Evolutionary conservation across 2,888 invertebrate species (phyloP), one percentile per base, ranked within the genome.

Genomic region (Romanomermis culicivorax): DNA sequence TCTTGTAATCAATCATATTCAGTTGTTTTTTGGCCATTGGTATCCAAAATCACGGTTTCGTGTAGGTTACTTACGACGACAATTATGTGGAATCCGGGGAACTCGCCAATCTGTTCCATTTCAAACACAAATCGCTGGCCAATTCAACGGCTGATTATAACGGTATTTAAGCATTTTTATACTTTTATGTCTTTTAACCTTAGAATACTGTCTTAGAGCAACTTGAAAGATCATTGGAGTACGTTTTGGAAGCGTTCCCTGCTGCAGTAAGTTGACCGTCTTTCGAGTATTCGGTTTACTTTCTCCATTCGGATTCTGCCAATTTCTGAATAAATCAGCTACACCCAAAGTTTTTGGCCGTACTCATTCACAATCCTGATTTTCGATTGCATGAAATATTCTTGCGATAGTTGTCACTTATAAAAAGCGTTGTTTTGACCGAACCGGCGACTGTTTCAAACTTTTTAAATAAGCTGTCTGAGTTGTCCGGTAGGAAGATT

Each of bases 51-150:
- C n/a, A n/a, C n/a, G n/a, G n/a, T n/a, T 7, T 36, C 7, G 7
- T 36, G 7, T 53, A 58, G 47, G 59, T 60, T 14, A 60, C 42
- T 25, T 61, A 42, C 29, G 70, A 70, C 63, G 68, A 71, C 55
- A 70, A 71, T 58, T 69, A 70, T 58, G 61, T 64, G 24, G 72
- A 72, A 57, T 64, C 66, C 55, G 66, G 63, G 2, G 67, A 69
- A 25, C 61, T 73, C 42, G 69, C 71, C 2, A 60, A 63, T 2
- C 59, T 73, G 42, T 73, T 71, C 64, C 66, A 67, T 42, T 68
- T 70, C 58, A 64, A 66, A 49, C 64, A 68, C 50, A 57, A 62
- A 2, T 64, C 67, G 48, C 58, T 72, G 27, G 58, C 63, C 42
- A 23, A 36, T 36, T 36, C 45, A 7, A 45, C 17, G 11, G 45